Evolutionary conservation across 1,140 invertebrate species (phyloP), one percentile per base, ranked within the genome.

Genomic region (Aphelenchoides besseyi): DNA sequence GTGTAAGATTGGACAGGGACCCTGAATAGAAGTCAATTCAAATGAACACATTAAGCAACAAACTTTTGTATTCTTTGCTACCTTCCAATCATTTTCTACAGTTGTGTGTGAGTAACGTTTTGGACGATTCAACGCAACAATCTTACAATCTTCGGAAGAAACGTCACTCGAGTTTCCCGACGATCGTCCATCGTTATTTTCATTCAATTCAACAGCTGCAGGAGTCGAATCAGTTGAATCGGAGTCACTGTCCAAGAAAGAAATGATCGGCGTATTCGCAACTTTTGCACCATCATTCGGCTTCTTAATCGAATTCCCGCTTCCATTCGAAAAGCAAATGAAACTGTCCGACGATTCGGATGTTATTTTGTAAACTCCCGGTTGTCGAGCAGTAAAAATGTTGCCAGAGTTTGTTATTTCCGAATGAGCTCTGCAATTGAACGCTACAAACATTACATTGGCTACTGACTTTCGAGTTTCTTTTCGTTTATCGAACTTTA

Each of bases 1-100:
- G 80, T 89, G 92, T 2, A 92, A 82, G 32, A 89, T 89, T 0
- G 89, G 88, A 86, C 88, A 61, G 18, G 26, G 18, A 30, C 35
- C 8, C 35, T 69, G 28, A 33, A 69, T 30, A n/a, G 33, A 48
- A 23, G 41, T 16, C 23, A 16, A 23, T 48, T 48, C 23, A 23
- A 12, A 23, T 48, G 41, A 12, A 16, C 41, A 23, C 41, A 23
- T 23, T 16, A 48, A 48, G 23, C 12, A 48, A 48, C 41, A 16
- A 12, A 48, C 41, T 23, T 48, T 48, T 23, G 41, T 12, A 23
- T 48, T 48, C 41, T 48, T 48, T 12, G 12, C 41, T 12, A 48
- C 12, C 41, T 48, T 48, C 41, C 41, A 48, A 12, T 48, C 41
- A 23, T 48, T 48, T 12, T 23, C 41, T 23, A 48, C 41, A 12